Evolutionary conservation across 2,888 invertebrate species (phyloP), one percentile per base, ranked within the genome.

Genomic region (Hemistola chrysoprasaria): DNA sequence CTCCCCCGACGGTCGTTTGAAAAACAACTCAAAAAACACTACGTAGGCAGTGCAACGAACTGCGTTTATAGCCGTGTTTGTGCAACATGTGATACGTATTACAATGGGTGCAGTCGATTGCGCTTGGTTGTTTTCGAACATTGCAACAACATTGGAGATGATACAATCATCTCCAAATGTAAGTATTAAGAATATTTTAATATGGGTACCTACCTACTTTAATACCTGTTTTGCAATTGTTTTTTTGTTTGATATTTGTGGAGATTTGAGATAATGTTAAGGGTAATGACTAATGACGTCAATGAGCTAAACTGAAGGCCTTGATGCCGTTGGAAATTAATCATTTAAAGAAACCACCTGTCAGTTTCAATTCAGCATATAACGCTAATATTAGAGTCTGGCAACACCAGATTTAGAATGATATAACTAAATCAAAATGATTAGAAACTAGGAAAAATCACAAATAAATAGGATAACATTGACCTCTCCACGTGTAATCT

Each of bases 41-140:
- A 46, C 35, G 44, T 50, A 42, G 41, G n/a, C 20, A 45, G 59
- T 62, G 49, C 57, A 47, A 53, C 59, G 56, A 59, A 52, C 50
- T 48, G 38, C 40, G 34, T n/a, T n/a, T n/a, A 32, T 48, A 39
- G 44, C 31, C 42, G 46, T 54, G 57, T 48, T 51, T 52, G 50
- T 43, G 38, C 40, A 46, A 47, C 58, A 56, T 56, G 36, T 35
- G 35, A 20, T 43, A 39, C 32, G 36, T 47, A 27, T 37, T 40
- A 66, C 53, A 55, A 78, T 78, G 79, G 71, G 73, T 53, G 66
- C 62, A 11, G 60, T 70, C 8, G 56, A 72, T 39, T 65, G 73
- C 43, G 52, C 68, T 2, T 72, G 78, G 74, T 45, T 72, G 52
- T 75, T 78, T 48, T 67, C 66, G 6, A 60, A 68, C 42, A 63